These are phyloP conservation scores for Drosophila ananassae DNA, from an alignment of 1,140 invertebrate genomes.

Conservation along the genomic window DNA sequence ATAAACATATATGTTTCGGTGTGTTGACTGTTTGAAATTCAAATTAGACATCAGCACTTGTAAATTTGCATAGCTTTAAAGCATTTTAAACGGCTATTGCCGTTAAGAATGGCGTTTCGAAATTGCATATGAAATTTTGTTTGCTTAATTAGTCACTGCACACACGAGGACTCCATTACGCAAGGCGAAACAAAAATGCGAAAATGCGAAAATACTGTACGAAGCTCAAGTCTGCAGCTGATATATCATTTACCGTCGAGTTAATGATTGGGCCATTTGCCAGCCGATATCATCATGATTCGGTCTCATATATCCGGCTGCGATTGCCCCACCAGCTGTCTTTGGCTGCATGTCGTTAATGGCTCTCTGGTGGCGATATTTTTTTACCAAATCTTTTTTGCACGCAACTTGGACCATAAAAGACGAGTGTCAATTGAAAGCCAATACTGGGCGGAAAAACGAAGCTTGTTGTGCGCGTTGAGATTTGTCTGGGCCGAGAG, in stretches of 20 bases:
- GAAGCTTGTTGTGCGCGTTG: conserved; percentile 15
- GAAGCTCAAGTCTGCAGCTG: conserved; percentile 16
- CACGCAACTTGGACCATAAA: conserved; percentile 47
- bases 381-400: conserved; percentile 2
- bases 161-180: conserved; percentile 38
- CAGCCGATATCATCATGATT: conserved; percentile 39
- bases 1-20: conserved; percentile 9
- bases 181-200: conserved; percentile 10
- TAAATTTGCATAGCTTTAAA: conserved; percentile 78
- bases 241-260: conserved; percentile 37
- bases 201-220: neutral
- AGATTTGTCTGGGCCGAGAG: conserved; percentile 16
- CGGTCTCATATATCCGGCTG: conserved; percentile 37
- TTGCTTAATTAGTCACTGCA: conserved; percentile 71
- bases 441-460: conserved; percentile 41
- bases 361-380: conserved; percentile 24
- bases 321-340: conserved; percentile 18
- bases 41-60: conserved; percentile 78
- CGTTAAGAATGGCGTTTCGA: conserved; percentile 61
- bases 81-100: conserved; percentile 56
- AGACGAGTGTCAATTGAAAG: conserved; percentile 65
- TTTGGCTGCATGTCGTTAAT: conserved; percentile 52
- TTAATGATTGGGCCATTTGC: conserved; percentile 43
- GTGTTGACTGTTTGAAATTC: conserved; percentile 72
- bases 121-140: conserved; percentile 60